Base-by-base conservation (phyloP, 2,888 invertebrate genomes). In the Tiliacea aurago region DNA sequence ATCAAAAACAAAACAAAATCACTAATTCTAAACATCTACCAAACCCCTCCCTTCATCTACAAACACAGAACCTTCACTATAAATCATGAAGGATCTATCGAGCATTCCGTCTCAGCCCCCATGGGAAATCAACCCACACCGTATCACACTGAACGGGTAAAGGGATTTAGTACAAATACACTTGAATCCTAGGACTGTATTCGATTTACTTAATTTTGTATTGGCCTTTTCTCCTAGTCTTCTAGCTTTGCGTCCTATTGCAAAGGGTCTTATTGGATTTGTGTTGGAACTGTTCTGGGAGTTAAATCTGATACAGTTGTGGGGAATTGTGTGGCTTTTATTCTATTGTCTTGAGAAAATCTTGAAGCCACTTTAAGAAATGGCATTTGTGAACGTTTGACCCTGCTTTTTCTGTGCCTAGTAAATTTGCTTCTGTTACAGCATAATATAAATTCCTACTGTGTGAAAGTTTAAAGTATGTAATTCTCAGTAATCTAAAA, bases 81-180 rank as follows among this genome's bases (percentile, higher is more conserved):
- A 84, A 76, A 81, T 86, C 77, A 69, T 80, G 66, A 47, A 20
- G 51, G 62, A 78, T 86, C 59, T 70, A 51, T 43, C 15, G 41
- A 70, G 28, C 68, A 62, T 51, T 41, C 69, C 49, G 45, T 67
- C 51, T 33, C 23, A 11, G 47, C 20, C 58, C 87, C 73, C 81
- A 45, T 9, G 87, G 87, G 88, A 88, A 88, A 88, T 88, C 88
- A 87, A 33, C 47, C 23, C 67, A 56, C 63, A 59, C 68, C 41
- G 62, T 55, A 76, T 68, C 71, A 70, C 66, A 55, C 63, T 56
- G 77, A 73, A 62, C 45, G 67, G 51, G 23, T 28, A 43, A 74
- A 63, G 49, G 59, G 71, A 58, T 63, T 73, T 53, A 61, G 45
- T 47, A 64, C 70, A 58, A 70, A 61, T 59, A 79, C 69, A 62